A percentile compares a stretch with the other conserved stretches of the same genome.
Conservation (phyloP, 2,888 invertebrate species). For the Trichogramma dendrolimi region DNA sequence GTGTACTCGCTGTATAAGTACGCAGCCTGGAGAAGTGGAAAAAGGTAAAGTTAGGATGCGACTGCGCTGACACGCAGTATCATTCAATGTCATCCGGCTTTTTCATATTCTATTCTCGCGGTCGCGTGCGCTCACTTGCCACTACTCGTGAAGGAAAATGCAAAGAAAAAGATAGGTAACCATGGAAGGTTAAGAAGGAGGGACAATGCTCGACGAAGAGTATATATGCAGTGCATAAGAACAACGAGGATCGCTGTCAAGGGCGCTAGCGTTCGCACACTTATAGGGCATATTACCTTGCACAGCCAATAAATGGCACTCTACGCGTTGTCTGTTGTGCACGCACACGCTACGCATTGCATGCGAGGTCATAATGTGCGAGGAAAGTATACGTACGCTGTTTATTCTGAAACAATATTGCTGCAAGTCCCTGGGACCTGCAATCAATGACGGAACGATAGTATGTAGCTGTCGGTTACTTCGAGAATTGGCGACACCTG, state of each 20-base stretch:
- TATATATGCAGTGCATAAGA: constrained; percentile 28
- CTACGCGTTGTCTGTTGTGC: constrained; percentile 4
- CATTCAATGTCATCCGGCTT: constrained; percentile 15
- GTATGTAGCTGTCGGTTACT: too few species aligned
- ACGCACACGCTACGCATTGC: too few species aligned
- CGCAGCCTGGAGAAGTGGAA: too few species aligned
- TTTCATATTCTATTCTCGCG: constrained; percentile 24
- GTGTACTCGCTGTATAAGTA: too few species aligned
- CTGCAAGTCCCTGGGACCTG: not conserved
- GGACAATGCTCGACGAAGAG: not conserved
- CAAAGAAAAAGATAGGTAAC: constrained; percentile 16
- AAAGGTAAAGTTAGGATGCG: too few species aligned
- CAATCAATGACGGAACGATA: too few species aligned
- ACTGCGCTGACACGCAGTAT: too few species aligned
- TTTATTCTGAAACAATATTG: not conserved
- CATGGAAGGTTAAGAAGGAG: too few species aligned
- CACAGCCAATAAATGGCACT: constrained; percentile 37
- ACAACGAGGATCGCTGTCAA: constrained; percentile 36
- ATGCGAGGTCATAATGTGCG: not conserved
- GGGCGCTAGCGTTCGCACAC: constrained; percentile 32
- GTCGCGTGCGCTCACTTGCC: too few species aligned
- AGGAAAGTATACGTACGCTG: not conserved
- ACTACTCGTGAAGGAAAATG: constrained; percentile 7
- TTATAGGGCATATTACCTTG: not conserved
- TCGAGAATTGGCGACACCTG: constrained; percentile 18